These are phyloP conservation scores for Ciona savignyi DNA, from an alignment of 23 tunicate species.

Conservation along the genomic window DNA sequence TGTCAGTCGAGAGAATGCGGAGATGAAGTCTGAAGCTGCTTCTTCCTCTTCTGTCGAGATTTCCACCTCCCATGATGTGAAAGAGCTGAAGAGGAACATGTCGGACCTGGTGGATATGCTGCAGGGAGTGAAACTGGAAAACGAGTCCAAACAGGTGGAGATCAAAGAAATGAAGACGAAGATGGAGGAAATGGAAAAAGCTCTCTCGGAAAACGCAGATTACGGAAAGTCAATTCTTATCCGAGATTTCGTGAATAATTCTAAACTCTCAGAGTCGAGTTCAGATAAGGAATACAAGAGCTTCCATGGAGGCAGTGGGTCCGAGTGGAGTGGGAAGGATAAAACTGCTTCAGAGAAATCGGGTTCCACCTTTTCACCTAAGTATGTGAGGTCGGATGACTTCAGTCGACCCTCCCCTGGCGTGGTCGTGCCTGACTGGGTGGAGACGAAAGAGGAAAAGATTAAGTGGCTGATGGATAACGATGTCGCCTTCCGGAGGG, in stretches of 20 bases:
- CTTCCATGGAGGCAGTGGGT: background rate
- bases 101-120: constrained; percentile 41
- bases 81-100: constrained; percentile 42
- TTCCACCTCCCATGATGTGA: constrained; percentile 2
- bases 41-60: background rate
- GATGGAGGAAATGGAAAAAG: constrained; percentile 69
- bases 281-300: background rate
- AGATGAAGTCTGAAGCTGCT: background rate
- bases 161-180: constrained; percentile 47
- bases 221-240: constrained; percentile 38
- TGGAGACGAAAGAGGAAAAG: constrained; percentile 68
- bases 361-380: constrained; percentile 27
- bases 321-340: background rate
- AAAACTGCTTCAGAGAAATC: background rate
- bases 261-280: constrained; percentile 8
- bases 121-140: constrained; percentile 42
- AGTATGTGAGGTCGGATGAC: constrained; percentile 78
- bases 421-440: constrained; percentile 70
- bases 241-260: constrained; percentile 16
- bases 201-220: constrained; percentile 23
- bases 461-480: constrained; percentile 97
- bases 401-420: constrained; percentile 97
- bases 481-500: constrained; percentile 88
- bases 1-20: background rate
- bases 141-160: constrained; percentile 42